Evolutionary conservation across 2,113 vertebrate species (phyloP), one percentile per base, ranked within the genome.

Genomic region (Cyanoramphus novaezelandiae): DNA sequence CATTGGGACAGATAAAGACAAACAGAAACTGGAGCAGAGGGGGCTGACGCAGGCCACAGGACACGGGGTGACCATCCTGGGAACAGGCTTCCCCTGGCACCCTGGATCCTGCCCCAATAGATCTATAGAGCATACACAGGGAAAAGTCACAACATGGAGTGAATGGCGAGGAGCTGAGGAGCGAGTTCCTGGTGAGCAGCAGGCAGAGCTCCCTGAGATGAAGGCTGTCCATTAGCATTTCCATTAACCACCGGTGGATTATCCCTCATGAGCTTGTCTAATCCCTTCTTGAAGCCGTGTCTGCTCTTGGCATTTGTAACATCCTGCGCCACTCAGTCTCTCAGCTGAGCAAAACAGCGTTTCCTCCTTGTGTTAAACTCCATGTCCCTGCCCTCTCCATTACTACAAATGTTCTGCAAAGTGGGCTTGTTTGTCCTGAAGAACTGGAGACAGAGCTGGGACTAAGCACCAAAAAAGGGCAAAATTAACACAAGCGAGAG

Each of bases 281-380:
- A 59, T 71, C 44, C 57, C 50, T 23, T 57, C 62, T 7, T 47
- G 52, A 41, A 41, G 52, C 7, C 3, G 0, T 28, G 44, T 25
- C 60, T 33, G 67, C 67, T 49, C 1, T 14, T 20, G 50, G n/a
- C 25, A 11, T 33, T 47, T 27, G 3, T 17, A 7, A 6, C 21
- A 14, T 28, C 46, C 59, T 11, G 13, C 0, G 1, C 31, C n/a
- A 13, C n/a, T 17, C 1, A 0, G 27, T 29, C 37, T 35, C 49
- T 31, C 2, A 7, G 59, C 60, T 24, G 52, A 47, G 64, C 4
- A 1, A 13, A 41, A 39, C 2, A 1, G 43, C 14, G 0, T 49
- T 37, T 57, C 47, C 59, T 46, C 35, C 50, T 29, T 21, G 19
- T 27, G 28, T 29, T 62, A 7, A 43, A 13, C 43, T 31, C 46